Conservation (phyloP, 2,888 invertebrate species). For the Gryllus longicercus region DNA sequence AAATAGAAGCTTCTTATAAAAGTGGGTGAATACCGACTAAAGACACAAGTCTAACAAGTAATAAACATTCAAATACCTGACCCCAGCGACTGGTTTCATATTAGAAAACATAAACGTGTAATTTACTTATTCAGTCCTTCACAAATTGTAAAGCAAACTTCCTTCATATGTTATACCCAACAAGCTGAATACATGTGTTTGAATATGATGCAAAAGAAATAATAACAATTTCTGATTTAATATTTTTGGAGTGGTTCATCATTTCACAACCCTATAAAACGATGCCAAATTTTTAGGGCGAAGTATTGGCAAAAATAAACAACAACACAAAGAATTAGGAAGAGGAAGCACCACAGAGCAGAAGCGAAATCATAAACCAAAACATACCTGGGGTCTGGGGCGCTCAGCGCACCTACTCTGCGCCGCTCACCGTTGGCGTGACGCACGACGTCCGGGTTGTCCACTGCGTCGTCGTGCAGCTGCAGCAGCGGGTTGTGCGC, state of each 20-base stretch:
- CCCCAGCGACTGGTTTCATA: too few relatives aligned
- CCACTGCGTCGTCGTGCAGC: conserved; percentile 21
- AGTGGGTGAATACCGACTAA: too few relatives aligned
- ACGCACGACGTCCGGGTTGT: background rate
- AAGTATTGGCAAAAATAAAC: background rate
- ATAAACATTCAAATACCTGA: too few relatives aligned
- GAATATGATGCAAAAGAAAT: too few relatives aligned
- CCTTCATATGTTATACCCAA: too few relatives aligned
- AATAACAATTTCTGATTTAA: too few relatives aligned
- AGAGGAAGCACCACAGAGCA: background rate
- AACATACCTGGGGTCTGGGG: background rate
- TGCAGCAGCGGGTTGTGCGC: too few relatives aligned
- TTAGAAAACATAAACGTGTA: too few relatives aligned
- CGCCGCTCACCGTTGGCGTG: background rate
- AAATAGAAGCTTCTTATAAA: too few relatives aligned
- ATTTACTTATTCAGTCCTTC: too few relatives aligned
- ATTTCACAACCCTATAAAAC: background rate
- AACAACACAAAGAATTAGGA: background rate
- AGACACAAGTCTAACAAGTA: rapidly evolving
- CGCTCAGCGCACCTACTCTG: background rate
- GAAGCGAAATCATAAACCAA: background rate
- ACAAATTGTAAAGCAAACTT: too few relatives aligned
- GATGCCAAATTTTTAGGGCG: background rate
- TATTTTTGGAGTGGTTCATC: background rate
- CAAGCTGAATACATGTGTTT: too few relatives aligned